phyloP scores from a whole-genome alignment of 2,797 vertebrate genomes.

The Malacoctenus gilli region DNA sequence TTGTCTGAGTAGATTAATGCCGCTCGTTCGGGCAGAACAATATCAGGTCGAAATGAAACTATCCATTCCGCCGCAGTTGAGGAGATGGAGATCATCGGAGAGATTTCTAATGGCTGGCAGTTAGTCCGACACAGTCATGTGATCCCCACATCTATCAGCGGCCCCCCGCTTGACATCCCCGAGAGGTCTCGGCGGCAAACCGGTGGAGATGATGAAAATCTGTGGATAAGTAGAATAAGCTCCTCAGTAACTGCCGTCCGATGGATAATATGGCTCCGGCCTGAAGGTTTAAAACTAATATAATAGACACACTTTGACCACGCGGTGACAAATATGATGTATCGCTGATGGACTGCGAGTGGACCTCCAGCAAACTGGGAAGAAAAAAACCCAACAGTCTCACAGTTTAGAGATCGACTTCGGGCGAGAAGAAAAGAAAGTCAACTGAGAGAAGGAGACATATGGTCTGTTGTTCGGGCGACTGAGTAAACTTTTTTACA shows the following conservation, averaged over 20 bases:
- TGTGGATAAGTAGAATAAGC: neutral
- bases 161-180: neutral
- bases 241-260: neutral
- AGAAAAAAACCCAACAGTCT: no score
- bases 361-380: neutral
- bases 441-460: no score
- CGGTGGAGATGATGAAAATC: neutral
- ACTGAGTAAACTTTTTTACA: no score
- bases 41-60: slow-evolving; percentile 13
- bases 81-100: slow-evolving; percentile 5
- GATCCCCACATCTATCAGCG: slow-evolving; percentile 9
- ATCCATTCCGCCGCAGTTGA: slow-evolving; percentile 1
- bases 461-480: no score
- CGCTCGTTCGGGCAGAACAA: slow-evolving; percentile 18
- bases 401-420: no score
- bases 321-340: neutral
- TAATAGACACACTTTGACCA: neutral
- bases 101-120: slow-evolving; percentile 1
- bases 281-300: neutral
- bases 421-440: no score
- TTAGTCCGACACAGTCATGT: slow-evolving; percentile 5
- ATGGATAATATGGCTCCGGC: neutral
- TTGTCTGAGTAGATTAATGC: slow-evolving; percentile 28
- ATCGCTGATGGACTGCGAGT: slow-evolving; percentile 1
- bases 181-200: neutral